A percentile compares a stretch with the other conserved stretches of the same genome.
phyloP scores from a whole-genome alignment of 2,113 vertebrate genomes.

The Menidia beryllina region DNA sequence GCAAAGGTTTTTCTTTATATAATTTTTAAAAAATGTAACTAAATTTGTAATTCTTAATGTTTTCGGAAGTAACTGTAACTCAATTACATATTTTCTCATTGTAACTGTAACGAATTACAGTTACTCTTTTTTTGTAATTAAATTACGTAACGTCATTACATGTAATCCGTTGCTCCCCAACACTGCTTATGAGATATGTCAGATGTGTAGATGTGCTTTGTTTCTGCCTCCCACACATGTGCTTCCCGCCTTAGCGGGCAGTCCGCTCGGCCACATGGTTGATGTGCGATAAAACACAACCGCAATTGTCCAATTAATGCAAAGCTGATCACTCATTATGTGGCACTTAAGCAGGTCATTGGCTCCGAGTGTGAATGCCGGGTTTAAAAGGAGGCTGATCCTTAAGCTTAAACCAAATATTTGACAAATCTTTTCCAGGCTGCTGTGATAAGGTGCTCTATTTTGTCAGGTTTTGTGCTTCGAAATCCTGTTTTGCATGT shows the following conservation, averaged over 20 bases:
- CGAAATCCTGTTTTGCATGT: no score
- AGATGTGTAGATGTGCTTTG: slow-evolving; percentile 3
- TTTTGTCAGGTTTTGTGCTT: no score
- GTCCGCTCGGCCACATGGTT: slow-evolving; percentile 61
- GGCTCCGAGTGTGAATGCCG: slow-evolving; percentile 54
- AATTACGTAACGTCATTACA: no score
- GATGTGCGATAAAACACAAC: slow-evolving; percentile 70
- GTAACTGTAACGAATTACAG: no score
- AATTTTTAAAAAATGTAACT: no score
- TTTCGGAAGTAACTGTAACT: no score
- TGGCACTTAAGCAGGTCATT: slow-evolving; percentile 42
- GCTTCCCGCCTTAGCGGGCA: slow-evolving; percentile 33
- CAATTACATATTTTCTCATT: no score
- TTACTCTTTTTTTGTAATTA: no score
- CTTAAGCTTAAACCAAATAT: not conserved
- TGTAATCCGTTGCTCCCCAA: no score
- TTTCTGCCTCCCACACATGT: slow-evolving; percentile 27
- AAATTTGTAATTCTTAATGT: no score
- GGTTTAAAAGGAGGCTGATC: slow-evolving; percentile 56
- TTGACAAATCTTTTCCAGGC: slow-evolving; percentile 12
- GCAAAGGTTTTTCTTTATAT: no score
- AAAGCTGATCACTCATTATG: slow-evolving; percentile 71
- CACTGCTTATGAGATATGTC: slow-evolving; percentile 25
- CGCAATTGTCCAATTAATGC: slow-evolving; percentile 80
- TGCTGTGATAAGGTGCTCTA: no score